Conservation (phyloP, 2,888 invertebrate species). For the Salticus scenicus region DNA sequence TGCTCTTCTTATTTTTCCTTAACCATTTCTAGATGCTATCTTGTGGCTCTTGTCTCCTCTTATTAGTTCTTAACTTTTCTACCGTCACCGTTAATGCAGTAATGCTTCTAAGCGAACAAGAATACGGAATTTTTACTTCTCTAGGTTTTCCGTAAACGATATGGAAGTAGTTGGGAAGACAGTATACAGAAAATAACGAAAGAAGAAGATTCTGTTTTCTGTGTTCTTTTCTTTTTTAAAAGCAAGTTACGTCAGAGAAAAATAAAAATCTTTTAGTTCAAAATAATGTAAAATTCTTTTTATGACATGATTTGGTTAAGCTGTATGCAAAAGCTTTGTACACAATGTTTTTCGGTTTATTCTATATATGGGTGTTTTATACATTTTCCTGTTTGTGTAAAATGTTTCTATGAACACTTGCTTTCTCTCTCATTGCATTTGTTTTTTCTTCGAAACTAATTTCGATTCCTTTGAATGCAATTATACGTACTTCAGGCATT, state of each 20-base stretch:
- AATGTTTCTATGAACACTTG: too few species aligned
- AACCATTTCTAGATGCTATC: conserved; percentile 47
- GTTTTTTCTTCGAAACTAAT: too few species aligned
- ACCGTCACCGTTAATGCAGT: conserved; percentile 33
- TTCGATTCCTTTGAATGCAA: too few species aligned
- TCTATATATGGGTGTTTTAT: too few species aligned
- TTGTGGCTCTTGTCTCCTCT: conserved; percentile 42
- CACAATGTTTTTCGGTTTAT: background rate
- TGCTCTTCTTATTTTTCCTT: background rate
- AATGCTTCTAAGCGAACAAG: conserved; percentile 39
- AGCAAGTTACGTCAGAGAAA: background rate
- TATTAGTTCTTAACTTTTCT: conserved; percentile 40
- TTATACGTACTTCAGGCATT: too few species aligned
- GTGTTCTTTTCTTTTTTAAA: background rate
- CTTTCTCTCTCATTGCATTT: too few species aligned
- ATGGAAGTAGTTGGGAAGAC: conserved; percentile 41
- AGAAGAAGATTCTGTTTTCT: conserved; percentile 23
- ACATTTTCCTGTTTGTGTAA: too few species aligned
- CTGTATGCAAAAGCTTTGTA: background rate
- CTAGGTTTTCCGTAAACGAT: conserved; percentile 48
- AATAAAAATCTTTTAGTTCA: background rate
- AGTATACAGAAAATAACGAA: background rate
- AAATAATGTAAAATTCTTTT: background rate
- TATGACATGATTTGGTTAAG: background rate
- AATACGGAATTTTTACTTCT: conserved; percentile 27